A percentile compares a stretch with the other conserved stretches of the same genome.
Evolutionary conservation across 2,113 vertebrate species (phyloP).

Genomic region (Eleginops maclovinus): DNA sequence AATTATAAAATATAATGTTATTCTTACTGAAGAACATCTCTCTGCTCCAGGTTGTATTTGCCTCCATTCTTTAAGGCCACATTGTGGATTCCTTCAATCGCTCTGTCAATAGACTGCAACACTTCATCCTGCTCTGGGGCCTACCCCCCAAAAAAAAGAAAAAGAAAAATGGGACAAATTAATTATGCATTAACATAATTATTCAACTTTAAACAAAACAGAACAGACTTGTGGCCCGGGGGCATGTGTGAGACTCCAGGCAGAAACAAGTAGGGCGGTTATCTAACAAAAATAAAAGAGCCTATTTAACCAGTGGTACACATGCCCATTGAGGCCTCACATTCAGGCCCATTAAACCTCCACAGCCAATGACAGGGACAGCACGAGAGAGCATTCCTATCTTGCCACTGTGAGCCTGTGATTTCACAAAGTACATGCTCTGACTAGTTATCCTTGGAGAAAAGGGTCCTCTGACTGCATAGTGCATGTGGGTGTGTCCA

Average conservation of each 20-base stretch:
- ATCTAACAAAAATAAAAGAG: slow-evolving; percentile 56
- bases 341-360: slow-evolving; percentile 49
- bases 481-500: slow-evolving; percentile 48
- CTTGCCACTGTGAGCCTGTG: slow-evolving; percentile 16
- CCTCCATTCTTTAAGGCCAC: slow-evolving; percentile 95
- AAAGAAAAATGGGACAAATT: neutral
- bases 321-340: slow-evolving; percentile 26
- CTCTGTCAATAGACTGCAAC: slow-evolving; percentile 96
- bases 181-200: slow-evolving; percentile 59
- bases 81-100: slow-evolving; percentile 97
- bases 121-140: slow-evolving; percentile 96
- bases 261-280: slow-evolving; percentile 65
- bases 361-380: slow-evolving; percentile 26
- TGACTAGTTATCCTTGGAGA: slow-evolving; percentile 56
- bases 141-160: slow-evolving; percentile 72
- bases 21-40: slow-evolving; percentile 97
- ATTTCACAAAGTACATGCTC: slow-evolving; percentile 53
- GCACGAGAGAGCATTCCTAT: slow-evolving; percentile 51
- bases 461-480: neutral
- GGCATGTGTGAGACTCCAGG: slow-evolving; percentile 44
- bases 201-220: slow-evolving; percentile 59
- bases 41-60: slow-evolving; percentile 98
- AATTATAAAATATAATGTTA: neutral
- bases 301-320: slow-evolving; percentile 41
- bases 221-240: slow-evolving; percentile 29